Percentiles rank a stretch among this genome's conserved stretches.
phyloP scores from a whole-genome alignment of 2,888 invertebrate genomes.

The Brassicogethes aeneus region DNA sequence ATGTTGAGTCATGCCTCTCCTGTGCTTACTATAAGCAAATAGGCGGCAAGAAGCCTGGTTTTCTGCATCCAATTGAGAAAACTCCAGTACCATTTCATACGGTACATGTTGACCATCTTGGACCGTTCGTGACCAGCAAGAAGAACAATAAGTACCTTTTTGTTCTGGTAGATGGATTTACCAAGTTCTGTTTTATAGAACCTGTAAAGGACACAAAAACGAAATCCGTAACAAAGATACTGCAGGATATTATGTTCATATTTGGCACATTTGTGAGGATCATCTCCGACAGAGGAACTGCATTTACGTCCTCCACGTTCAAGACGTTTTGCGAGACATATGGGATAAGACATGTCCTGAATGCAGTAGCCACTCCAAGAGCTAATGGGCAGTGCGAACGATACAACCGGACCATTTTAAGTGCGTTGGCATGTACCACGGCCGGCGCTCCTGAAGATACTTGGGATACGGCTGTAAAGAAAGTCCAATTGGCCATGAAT shows the following conservation, averaged over 20 bases:
- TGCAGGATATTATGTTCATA: too few species aligned
- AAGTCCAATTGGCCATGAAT: constrained; percentile 26
- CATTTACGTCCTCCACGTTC: constrained; percentile 14
- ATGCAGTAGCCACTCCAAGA: constrained; percentile 11
- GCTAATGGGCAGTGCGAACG: constrained; percentile 33
- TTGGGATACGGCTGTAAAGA: constrained; percentile 29
- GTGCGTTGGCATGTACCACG: constrained; percentile 21
- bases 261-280: constrained; percentile 17
- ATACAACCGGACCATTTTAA: constrained; percentile 25
- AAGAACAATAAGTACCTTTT: constrained; percentile 9
- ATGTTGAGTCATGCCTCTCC: constrained; percentile 20
- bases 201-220: constrained; percentile 14
- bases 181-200: constrained; percentile 11
- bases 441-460: constrained; percentile 20
- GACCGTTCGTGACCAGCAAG: constrained; percentile 14
- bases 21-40: constrained; percentile 24
- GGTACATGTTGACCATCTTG: too few species aligned
- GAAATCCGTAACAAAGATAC: constrained; percentile 14
- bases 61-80: constrained; percentile 18
- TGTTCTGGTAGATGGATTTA: constrained; percentile 9
- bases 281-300: constrained; percentile 13
- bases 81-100: constrained; percentile 13
- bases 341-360: constrained; percentile 13
- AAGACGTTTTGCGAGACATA: constrained; percentile 9
- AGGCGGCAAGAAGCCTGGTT: constrained; percentile 14